Percentiles rank a stretch among this genome's conserved stretches.
Evolutionary conservation across 2,888 invertebrate species (phyloP).

Genomic region (Gortyna flavago): DNA sequence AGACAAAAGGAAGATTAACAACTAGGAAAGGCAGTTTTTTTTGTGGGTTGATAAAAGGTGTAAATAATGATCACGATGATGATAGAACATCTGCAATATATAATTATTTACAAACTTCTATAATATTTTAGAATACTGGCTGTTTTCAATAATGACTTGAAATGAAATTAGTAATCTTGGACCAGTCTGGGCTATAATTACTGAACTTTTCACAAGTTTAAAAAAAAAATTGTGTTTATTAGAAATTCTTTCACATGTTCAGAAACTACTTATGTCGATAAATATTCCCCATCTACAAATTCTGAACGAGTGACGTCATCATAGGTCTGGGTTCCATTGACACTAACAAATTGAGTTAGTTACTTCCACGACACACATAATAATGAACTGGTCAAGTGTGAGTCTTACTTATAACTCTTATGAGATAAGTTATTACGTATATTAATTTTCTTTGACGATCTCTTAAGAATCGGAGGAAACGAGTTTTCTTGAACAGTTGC

Average conservation of each 20-base stretch:
- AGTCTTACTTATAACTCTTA: neutral
- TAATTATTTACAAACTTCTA: neutral
- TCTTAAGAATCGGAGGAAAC: neutral
- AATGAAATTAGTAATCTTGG: neutral
- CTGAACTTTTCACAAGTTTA: neutral
- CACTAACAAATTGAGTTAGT: conserved; percentile 42
- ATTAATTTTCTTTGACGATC: conserved; percentile 5
- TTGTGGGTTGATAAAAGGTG: neutral
- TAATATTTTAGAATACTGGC: neutral
- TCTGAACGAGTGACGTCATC: conserved; percentile 16
- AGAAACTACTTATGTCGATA: neutral
- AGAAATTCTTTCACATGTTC: neutral
- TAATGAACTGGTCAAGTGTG: conserved; percentile 17
- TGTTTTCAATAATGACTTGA: neutral
- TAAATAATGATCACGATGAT: neutral
- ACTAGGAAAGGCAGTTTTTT: too few relatives aligned
- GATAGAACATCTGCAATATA: neutral
- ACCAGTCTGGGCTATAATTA: neutral
- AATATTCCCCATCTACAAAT: neutral
- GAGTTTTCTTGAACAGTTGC: neutral
- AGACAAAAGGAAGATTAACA: too few relatives aligned
- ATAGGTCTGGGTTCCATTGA: conserved; percentile 8
- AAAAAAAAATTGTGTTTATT: neutral
- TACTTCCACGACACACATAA: conserved; percentile 11
- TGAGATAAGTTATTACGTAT: neutral